phyloP scores from a whole-genome alignment of 2,113 vertebrate species.

The Stegastes partitus region DNA sequence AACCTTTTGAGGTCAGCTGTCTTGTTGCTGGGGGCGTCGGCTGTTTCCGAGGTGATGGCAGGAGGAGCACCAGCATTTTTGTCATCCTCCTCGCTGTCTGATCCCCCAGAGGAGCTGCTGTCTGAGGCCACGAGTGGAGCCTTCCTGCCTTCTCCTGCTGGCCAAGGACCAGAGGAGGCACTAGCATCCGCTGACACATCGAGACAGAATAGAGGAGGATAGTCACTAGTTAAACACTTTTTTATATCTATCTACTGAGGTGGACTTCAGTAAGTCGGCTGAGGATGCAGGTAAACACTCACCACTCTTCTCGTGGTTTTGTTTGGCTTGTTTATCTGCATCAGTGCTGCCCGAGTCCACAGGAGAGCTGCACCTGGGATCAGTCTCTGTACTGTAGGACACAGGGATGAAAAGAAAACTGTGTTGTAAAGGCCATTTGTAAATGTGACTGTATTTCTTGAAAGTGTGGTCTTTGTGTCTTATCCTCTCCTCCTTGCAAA shows the following conservation, averaged over 20 bases:
- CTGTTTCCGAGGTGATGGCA: slow-evolving; percentile 45
- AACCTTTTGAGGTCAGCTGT: slow-evolving; percentile 80
- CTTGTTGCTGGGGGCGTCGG: slow-evolving; percentile 72
- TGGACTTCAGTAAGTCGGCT: too few relatives aligned
- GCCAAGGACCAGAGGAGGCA: slow-evolving; percentile 81
- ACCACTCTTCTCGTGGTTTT: slow-evolving; percentile 73
- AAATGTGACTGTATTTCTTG: too few relatives aligned
- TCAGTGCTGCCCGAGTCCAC: slow-evolving; percentile 66
- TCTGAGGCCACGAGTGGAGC: slow-evolving; percentile 86
- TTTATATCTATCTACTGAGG: too few relatives aligned
- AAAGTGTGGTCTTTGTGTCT: too few relatives aligned
- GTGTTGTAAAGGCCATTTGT: too few relatives aligned
- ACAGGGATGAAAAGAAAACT: not conserved
- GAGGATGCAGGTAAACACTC: slow-evolving; percentile 5
- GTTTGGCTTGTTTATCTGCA: slow-evolving; percentile 74
- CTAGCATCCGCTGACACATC: slow-evolving; percentile 66
- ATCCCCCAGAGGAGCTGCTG: slow-evolving; percentile 90
- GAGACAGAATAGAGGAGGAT: not conserved
- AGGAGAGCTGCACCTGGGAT: slow-evolving; percentile 90
- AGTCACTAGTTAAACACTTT: too few relatives aligned
- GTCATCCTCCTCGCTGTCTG: slow-evolving; percentile 86
- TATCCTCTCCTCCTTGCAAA: too few relatives aligned
- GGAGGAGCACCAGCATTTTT: slow-evolving; percentile 67
- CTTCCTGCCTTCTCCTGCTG: slow-evolving; percentile 81
- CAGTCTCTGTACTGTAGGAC: slow-evolving; percentile 85